A percentile compares a stretch with the other conserved stretches of the same genome.
Conservation (phyloP, 2,888 invertebrate genomes). For the Choreutis nemorana region DNA sequence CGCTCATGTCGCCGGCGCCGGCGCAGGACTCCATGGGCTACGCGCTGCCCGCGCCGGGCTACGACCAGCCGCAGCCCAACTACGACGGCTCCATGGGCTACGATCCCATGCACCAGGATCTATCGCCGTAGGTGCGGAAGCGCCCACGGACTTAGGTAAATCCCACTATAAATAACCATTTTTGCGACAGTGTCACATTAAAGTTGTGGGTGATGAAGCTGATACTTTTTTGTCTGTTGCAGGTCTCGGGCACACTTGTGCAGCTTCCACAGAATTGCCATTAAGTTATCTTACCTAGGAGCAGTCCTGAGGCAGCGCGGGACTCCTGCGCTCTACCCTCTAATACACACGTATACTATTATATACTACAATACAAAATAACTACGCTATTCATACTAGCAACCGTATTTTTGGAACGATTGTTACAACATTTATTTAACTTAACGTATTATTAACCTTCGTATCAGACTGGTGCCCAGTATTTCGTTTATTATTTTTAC, state of each 20-base stretch:
- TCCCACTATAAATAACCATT: not conserved
- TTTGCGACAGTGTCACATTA: not conserved
- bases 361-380: constrained; percentile 45
- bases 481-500: constrained; percentile 20
- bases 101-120: constrained; percentile 91
- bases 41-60: constrained; percentile 90
- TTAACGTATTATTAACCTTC: constrained; percentile 32
- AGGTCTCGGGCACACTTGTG: constrained; percentile 32
- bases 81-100: constrained; percentile 92
- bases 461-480: constrained; percentile 44
- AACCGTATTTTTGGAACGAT: constrained; percentile 47
- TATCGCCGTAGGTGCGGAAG: constrained; percentile 67
- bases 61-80: constrained; percentile 87
- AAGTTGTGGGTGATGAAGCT: not conserved
- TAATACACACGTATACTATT: constrained; percentile 46
- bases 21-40: constrained; percentile 94
- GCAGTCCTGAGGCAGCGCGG: constrained; percentile 9
- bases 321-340: constrained; percentile 19
- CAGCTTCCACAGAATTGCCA: constrained; percentile 60
- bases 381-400: constrained; percentile 33
- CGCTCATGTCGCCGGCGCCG: constrained; percentile 95
- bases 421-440: constrained; percentile 37
- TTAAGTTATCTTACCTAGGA: constrained; percentile 34
- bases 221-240: constrained; percentile 20
- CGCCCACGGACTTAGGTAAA: not conserved